These are phyloP conservation scores for Nylanderia fulva DNA, from an alignment of 1,140 invertebrate species.

Conservation along the genomic window DNA sequence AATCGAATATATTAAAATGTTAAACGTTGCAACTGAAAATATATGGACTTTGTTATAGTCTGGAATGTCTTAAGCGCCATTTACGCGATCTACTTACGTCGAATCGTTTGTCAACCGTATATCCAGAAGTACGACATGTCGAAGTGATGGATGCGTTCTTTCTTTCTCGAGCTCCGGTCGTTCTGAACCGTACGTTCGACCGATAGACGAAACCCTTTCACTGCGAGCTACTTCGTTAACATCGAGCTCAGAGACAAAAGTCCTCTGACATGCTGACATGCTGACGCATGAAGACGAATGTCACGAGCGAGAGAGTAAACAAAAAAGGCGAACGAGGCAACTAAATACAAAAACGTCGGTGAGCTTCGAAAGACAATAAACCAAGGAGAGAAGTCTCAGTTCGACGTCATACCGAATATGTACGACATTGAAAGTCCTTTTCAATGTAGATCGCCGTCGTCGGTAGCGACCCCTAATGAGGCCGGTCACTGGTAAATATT, in stretches of 20 bases:
- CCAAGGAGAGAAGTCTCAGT: background rate
- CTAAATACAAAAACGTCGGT: constrained; percentile 19
- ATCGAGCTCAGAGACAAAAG: constrained; percentile 9
- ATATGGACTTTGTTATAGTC: background rate
- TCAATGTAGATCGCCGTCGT: constrained; percentile 60
- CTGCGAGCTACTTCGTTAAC: constrained; percentile 35
- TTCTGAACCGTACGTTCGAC: background rate
- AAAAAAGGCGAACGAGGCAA: background rate
- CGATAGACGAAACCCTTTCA: constrained; percentile 7
- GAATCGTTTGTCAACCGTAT: constrained; percentile 46
- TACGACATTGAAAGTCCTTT: constrained; percentile 49
- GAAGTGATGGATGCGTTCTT: constrained; percentile 47
- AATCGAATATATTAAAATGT: background rate
- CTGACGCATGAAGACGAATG: constrained; percentile 29
- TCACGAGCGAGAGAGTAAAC: constrained; percentile 2
- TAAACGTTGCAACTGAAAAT: background rate
- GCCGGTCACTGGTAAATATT: constrained; percentile 58
- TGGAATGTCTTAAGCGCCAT: constrained; percentile 19
- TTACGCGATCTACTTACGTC: constrained; percentile 40
- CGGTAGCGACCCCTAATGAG: constrained; percentile 39
- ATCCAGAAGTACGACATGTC: constrained; percentile 20
- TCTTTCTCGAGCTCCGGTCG: background rate
- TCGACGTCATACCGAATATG: background rate
- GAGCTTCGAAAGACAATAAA: background rate
- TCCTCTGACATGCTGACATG: background rate